Percentiles rank a stretch among this genome's conserved stretches.
Evolutionary conservation across 2,888 invertebrate genomes (phyloP).

Genomic region (Nephrocerus scutellatus): DNA sequence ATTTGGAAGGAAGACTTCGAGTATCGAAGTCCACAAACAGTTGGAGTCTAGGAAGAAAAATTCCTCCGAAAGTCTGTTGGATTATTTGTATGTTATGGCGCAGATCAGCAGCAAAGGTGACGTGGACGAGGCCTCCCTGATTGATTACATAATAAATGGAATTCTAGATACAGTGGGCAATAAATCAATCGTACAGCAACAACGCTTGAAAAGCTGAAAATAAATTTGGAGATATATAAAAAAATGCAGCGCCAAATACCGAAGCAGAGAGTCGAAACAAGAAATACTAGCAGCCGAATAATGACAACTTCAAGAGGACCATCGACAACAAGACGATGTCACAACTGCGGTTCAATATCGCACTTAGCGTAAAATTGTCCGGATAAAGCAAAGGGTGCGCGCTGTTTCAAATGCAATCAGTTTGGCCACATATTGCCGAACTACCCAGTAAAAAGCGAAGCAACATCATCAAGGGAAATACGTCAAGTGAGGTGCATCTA

Average conservation of each 20-base stretch:
- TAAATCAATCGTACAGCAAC: slow-evolving; percentile 6
- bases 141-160: slow-evolving; percentile 2
- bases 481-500: not conserved
- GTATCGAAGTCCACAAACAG: slow-evolving; percentile 6
- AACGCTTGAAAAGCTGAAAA: slow-evolving; percentile 8
- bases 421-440: slow-evolving; percentile 6
- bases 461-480: not conserved
- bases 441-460: not conserved
- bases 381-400: slow-evolving; percentile 7
- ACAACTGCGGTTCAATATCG: slow-evolving; percentile 8
- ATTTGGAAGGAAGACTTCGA: slow-evolving; percentile 2
- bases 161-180: slow-evolving; percentile 1
- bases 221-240: slow-evolving; percentile 7
- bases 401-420: slow-evolving; percentile 14
- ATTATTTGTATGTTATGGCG: slow-evolving; percentile 14
- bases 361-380: slow-evolving; percentile 2
- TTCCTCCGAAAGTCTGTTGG: slow-evolving; percentile 6
- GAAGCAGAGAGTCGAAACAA: slow-evolving; percentile 5
- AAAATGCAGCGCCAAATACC: slow-evolving; percentile 7
- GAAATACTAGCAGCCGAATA: too few relatives aligned
- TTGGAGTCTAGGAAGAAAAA: slow-evolving; percentile 8
- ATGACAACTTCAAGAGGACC: too few relatives aligned
- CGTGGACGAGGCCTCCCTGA: slow-evolving; percentile 1
- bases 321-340: too few relatives aligned
- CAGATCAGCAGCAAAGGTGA: slow-evolving; percentile 7